Evolutionary conservation across 2,113 vertebrate species (phyloP), one percentile per base, ranked within the genome.

Genomic region (Paedocypris sp.): DNA sequence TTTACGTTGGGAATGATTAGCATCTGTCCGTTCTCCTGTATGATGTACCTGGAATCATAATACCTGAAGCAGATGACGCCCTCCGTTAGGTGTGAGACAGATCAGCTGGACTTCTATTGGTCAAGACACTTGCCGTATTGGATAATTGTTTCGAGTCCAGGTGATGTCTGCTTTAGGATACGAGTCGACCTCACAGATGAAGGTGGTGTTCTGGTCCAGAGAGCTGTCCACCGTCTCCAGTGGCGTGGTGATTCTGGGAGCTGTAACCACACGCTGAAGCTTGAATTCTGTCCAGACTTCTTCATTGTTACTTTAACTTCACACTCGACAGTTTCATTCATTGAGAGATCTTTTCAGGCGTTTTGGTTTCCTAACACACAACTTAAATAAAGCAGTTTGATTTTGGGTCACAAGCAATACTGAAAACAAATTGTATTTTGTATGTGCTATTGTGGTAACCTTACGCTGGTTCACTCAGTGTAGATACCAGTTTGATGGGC

Each of bases 111-210:
- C 16, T 49, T 5, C 20, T 10, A 28, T 16, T 8, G 1, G 33
- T 46, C 6, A 26, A 26, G 51, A 16, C 6, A 25, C 9, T 41
- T 31, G 96, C 94, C 88, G 89, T 68, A 99, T 93, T 36, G 85
- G 91, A 64, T 94, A 87, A 80, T 93, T 92, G 71, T 99, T 99
- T 62, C 91, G 90, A 1, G 88, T 94, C 95, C 95, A 99, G 0
- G 83, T 89, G 62, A 99, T 89, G 52, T 93, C 90, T 0, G 93
- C 83, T 23, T 85, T 77, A 1, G 95, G 93, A 4, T 86, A 80
- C 1, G 95, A 93, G 65, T 96, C 88, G 66, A 98, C 93, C 1
- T 89, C 91, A 52, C 95, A 99, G 76, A 96, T 90, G 70, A 99
- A 98, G 19, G 91, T 95, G 28, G 91, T 89, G 0, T 93, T 86